Conservation (phyloP, 2,888 invertebrate genomes). For the Callimorpha dominula region DNA sequence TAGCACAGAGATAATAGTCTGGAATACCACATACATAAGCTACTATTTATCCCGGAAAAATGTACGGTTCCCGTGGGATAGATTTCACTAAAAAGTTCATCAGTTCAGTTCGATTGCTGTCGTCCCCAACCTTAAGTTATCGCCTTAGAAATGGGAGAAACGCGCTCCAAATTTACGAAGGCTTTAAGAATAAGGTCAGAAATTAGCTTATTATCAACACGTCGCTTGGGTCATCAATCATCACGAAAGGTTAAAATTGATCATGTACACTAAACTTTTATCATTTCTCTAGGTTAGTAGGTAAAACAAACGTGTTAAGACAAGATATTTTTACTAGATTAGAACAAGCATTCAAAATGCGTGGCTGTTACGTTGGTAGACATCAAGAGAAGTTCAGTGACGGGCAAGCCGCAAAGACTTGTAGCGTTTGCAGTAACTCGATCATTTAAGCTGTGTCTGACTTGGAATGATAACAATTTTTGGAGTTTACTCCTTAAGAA, state of each 20-base stretch:
- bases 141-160: constrained; percentile 12
- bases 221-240: constrained; percentile 66
- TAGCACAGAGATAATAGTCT: too few relatives aligned
- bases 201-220: constrained; percentile 34
- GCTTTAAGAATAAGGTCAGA: constrained; percentile 24
- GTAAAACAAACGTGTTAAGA: constrained; percentile 62
- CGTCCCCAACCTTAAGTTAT: too few relatives aligned
- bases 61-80: too few relatives aligned
- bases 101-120: too few relatives aligned
- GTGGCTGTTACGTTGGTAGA: background rate
- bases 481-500: too few relatives aligned
- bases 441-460: too few relatives aligned
- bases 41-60: too few relatives aligned
- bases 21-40: too few relatives aligned
- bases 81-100: too few relatives aligned
- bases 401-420: too few relatives aligned
- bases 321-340: constrained; percentile 19
- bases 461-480: too few relatives aligned
- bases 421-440: too few relatives aligned
- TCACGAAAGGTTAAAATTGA: constrained; percentile 55
- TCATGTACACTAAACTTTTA: constrained; percentile 50
- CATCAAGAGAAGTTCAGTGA: background rate
- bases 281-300: constrained; percentile 75
- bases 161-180: constrained; percentile 18
- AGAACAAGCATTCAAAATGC: background rate